These are phyloP conservation scores for Drosophila peninsularis DNA, from an alignment of 2,888 invertebrate genomes.

Conservation along the genomic window DNA sequence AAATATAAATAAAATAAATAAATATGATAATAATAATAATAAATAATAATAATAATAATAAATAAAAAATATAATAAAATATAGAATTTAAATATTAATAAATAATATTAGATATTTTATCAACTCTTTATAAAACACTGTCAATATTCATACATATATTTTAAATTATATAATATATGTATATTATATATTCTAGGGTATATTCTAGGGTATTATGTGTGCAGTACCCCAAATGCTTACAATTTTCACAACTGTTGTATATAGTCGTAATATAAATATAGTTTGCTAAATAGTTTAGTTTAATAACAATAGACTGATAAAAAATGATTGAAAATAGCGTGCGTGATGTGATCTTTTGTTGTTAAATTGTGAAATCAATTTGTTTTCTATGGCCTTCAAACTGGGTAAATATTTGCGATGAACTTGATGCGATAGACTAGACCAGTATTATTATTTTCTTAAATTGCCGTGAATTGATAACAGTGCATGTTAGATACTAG, in stretches of 20 bases:
- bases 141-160: too few relatives aligned
- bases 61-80: background rate
- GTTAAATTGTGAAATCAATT: background rate
- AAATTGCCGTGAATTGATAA: background rate
- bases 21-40: too few relatives aligned
- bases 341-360: background rate
- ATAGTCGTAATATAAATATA: background rate
- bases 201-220: background rate
- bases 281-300: background rate
- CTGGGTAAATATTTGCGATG: background rate
- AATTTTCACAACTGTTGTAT: background rate
- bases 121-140: too few relatives aligned
- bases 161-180: background rate
- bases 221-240: too few relatives aligned
- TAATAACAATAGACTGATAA: background rate
- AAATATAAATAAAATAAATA: too few relatives aligned
- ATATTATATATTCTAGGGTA: background rate
- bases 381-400: slow-evolving; percentile 2
- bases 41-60: too few relatives aligned
- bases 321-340: background rate
- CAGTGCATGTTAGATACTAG: too few relatives aligned
- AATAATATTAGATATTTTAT: too few relatives aligned
- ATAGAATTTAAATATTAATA: background rate
- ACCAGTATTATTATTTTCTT: background rate
- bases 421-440: background rate